phyloP scores from a whole-genome alignment of 2,888 invertebrate species.

The Lepidochitona cinerea region DNA sequence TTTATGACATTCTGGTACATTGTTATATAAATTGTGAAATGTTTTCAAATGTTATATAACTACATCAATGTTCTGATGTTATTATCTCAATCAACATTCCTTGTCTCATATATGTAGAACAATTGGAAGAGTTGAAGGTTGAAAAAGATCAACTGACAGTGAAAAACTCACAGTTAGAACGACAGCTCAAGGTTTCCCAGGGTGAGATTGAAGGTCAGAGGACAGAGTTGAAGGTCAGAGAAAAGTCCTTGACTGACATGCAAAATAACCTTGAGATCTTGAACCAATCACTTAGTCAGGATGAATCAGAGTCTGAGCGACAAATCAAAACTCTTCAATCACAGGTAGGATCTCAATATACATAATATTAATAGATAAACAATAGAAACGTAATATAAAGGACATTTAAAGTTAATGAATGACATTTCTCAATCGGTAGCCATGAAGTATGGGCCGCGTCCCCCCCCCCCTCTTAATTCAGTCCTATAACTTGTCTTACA shows the following conservation, averaged over 20 bases:
- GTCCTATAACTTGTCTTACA: too few relatives aligned
- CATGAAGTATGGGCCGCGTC: too few relatives aligned
- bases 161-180: constrained; percentile 40
- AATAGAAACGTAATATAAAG: too few relatives aligned
- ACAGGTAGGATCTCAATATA: constrained; percentile 35
- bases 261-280: constrained; percentile 44
- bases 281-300: constrained; percentile 32
- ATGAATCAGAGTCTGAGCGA: constrained; percentile 40
- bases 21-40: too few relatives aligned
- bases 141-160: constrained; percentile 39
- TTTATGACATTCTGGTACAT: too few relatives aligned
- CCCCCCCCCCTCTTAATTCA: too few relatives aligned
- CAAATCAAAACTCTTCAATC: constrained; percentile 49
- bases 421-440: too few relatives aligned
- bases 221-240: constrained; percentile 50
- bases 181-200: constrained; percentile 44
- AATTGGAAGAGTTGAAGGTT: constrained; percentile 30
- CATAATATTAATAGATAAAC: too few relatives aligned
- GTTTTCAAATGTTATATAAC: too few relatives aligned
- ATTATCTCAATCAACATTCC: too few relatives aligned
- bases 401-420: too few relatives aligned
- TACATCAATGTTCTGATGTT: too few relatives aligned
- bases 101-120: constrained; percentile 20
- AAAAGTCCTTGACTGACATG: constrained; percentile 52
- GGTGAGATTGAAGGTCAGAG: constrained; percentile 47